A percentile compares a stretch with the other conserved stretches of the same genome.
These are phyloP conservation scores for Trichomycterus rosablanca DNA, from an alignment of 2,113 vertebrate species.

Conservation along the genomic window DNA sequence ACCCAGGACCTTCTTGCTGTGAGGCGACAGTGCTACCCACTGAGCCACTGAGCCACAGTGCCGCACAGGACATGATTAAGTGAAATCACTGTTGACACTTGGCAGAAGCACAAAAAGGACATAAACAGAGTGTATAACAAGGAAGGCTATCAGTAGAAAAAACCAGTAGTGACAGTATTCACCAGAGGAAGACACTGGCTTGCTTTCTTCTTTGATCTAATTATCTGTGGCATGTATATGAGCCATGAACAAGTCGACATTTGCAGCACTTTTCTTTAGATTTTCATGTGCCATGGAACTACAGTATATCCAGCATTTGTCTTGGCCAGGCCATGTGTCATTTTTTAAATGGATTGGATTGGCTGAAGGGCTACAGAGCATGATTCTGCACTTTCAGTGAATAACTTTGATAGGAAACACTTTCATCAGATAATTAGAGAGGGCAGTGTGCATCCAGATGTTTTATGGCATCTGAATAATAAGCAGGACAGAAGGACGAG, in stretches of 20 bases:
- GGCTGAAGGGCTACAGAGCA: constrained; percentile 14
- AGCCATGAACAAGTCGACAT: constrained; percentile 23
- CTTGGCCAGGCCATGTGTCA: constrained; percentile 8
- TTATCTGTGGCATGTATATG: constrained; percentile 42
- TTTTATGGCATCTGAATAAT: constrained; percentile 26
- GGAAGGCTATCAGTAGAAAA: constrained; percentile 12
- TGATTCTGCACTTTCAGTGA: constrained; percentile 39
- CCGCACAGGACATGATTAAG: too few relatives aligned
- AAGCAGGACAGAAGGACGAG: constrained; percentile 5
- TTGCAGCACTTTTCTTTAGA: constrained; percentile 40
- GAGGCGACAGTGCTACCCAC: too few relatives aligned
- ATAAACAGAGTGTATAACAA: neutral
- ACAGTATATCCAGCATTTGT: constrained; percentile 33
- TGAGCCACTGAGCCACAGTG: too few relatives aligned
- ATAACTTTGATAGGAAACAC: constrained; percentile 36
- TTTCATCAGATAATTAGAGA: constrained; percentile 39
- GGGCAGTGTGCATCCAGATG: constrained; percentile 22
- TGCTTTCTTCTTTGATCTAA: constrained; percentile 36
- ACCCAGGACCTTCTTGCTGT: too few relatives aligned
- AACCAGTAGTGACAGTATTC: constrained; percentile 20
- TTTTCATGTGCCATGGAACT: constrained; percentile 28
- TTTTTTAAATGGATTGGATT: constrained; percentile 25
- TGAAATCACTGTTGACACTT: constrained; percentile 8
- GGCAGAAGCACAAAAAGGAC: neutral
- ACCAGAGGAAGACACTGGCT: constrained; percentile 17